phyloP scores from a whole-genome alignment of 2,113 vertebrate genomes.

The Cygnus atratus region DNA sequence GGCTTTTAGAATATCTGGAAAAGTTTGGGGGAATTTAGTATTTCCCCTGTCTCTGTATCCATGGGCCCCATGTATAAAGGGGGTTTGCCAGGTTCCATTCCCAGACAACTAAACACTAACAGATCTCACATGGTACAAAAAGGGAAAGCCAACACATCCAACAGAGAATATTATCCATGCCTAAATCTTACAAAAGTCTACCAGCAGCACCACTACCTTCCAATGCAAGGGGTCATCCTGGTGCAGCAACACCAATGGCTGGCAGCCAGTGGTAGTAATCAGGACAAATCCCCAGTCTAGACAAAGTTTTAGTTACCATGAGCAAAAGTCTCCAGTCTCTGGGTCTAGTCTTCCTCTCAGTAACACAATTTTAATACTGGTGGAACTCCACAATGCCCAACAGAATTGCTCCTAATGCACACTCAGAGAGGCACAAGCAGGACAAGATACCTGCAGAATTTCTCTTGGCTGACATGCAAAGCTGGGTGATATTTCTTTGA shows the following conservation, averaged over 20 bases:
- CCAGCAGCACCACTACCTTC: neutral
- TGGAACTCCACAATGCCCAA: neutral
- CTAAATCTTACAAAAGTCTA: neutral
- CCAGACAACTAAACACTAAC: neutral
- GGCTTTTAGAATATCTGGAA: constrained; percentile 22
- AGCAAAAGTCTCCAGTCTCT: constrained; percentile 31
- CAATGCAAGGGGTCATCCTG: neutral
- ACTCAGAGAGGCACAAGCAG: neutral
- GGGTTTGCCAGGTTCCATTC: constrained; percentile 1
- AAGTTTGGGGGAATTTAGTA: neutral
- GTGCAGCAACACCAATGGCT: constrained; percentile 36
- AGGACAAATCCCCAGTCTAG: constrained; percentile 65
- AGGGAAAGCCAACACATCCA: neutral
- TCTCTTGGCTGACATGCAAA: neutral
- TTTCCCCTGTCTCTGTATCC: neutral
- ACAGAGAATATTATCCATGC: neutral
- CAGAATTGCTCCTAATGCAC: neutral
- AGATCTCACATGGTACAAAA: neutral
- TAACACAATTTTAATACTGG: neutral
- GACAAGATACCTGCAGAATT: neutral
- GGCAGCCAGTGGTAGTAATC: constrained; percentile 26
- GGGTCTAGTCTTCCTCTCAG: constrained; percentile 13
- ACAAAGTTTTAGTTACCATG: constrained; percentile 44
- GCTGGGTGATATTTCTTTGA: neutral
- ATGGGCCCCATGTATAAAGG: neutral